Evolutionary conservation across 2,113 vertebrate species (phyloP), one percentile per base, ranked within the genome.

Genomic region (Mustela nigripes): DNA sequence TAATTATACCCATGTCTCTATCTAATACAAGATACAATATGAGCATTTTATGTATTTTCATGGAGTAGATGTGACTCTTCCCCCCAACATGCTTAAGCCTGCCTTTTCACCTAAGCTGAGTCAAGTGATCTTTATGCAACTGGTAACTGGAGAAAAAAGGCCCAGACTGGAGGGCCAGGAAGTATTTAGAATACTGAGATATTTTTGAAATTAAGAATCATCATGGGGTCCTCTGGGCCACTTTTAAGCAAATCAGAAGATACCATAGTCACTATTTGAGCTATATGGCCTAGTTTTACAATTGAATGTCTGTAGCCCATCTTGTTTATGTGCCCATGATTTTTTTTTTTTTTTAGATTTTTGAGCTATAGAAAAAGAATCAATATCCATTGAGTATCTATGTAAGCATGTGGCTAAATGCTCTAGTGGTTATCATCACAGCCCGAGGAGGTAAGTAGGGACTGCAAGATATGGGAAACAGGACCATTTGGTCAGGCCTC

Each of bases 1-100:
- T 96, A 89, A 97, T 98, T 97, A 96, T 63, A 83, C 80, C 60
- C 24, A 16, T 63, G 73, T 76, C 85, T 62, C 84, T 85, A 28
- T 60, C 24, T 92, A 80, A 94, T 48, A 85, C 7, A 58, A 50
- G 45, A 45, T 85, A 93, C 83, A 88, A 94, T 81, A 80, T 42
- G 91, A 95, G n/a, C 65, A 60, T 82, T 96, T 97, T 62, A 60
- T 87, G 36, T 63, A 83, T 94, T 73, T 80, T 80, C 45, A 39
- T 67, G 74, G 42, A 48, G 80, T 87, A 88, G 50, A 97, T 71
- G 67, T 39, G 26, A 58, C 16, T 97, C 92, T 96, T 91, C 24
- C 45, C 33, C 56, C 42, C 88, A 91, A 94, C 21, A 33, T 91
- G 15, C 48, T 63, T 9, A 73, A 50, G 80, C 58, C 39, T 88